Evolutionary conservation across 1,140 invertebrate species (phyloP).

Genomic region (Drosophila micromelanica): DNA sequence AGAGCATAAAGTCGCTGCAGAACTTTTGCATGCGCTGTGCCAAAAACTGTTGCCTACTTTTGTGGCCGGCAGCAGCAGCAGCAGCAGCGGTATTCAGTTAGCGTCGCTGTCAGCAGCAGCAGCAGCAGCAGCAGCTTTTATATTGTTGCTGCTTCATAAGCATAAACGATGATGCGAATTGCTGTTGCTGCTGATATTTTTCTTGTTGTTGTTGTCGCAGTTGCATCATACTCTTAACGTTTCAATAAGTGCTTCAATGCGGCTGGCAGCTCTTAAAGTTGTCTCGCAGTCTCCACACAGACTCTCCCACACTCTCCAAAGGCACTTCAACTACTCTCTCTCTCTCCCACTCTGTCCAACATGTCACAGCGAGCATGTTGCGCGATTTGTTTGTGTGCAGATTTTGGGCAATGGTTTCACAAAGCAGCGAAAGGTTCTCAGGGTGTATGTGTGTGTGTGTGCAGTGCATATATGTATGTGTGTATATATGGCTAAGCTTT

Average conservation of each 20-base stretch:
- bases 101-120: slow-evolving; percentile 2
- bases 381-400: slow-evolving; percentile 69
- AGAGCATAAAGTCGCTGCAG: slow-evolving; percentile 11
- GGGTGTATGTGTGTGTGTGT: neutral
- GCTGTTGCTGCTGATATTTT: slow-evolving; percentile 1
- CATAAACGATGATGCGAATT: slow-evolving; percentile 36
- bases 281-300: neutral
- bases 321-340: neutral
- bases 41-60: slow-evolving; percentile 48
- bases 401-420: slow-evolving; percentile 43
- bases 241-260: slow-evolving; percentile 60
- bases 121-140: slow-evolving; percentile 14
- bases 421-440: slow-evolving; percentile 34
- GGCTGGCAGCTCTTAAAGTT: slow-evolving; percentile 45
- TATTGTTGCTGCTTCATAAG: slow-evolving; percentile 28
- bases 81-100: slow-evolving; percentile 4
- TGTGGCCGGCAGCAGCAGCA: slow-evolving; percentile 20
- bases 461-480: neutral
- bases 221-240: slow-evolving; percentile 43
- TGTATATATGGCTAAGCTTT: slow-evolving; percentile 58
- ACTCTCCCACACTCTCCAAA: slow-evolving; percentile 1
- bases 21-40: slow-evolving; percentile 4
- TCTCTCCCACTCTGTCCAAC: slow-evolving; percentile 7
- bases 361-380: slow-evolving; percentile 56
- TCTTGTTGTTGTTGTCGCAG: slow-evolving; percentile 1